Conservation (phyloP, 2,113 vertebrate species). For the Osmerus mordax region DNA sequence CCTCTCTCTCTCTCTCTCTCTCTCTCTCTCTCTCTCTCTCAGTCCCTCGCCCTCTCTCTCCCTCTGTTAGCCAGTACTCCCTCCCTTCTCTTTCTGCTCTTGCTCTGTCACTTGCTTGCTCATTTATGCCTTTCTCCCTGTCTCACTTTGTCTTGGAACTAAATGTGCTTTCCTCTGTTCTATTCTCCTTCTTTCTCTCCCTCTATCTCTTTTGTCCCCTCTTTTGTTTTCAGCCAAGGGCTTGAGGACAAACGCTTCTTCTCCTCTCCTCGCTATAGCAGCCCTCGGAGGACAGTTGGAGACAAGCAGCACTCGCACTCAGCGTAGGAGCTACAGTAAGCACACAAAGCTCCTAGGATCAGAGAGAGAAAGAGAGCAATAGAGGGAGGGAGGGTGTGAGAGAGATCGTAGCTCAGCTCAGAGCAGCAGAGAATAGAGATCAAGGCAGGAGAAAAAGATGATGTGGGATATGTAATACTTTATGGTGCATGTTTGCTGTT, state of each 20-base stretch:
- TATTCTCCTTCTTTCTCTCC: slow-evolving; percentile 14
- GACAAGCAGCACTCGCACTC: slow-evolving; percentile 49
- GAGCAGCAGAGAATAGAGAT: too few relatives aligned
- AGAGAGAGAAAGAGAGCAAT: slow-evolving; percentile 41
- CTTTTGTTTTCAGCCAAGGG: slow-evolving; percentile 10
- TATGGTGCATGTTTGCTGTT: too few relatives aligned
- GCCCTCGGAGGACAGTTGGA: slow-evolving; percentile 36
- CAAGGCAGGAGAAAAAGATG: too few relatives aligned
- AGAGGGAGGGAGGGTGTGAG: slow-evolving; percentile 13
- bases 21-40: slow-evolving; percentile 33
- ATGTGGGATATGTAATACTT: too few relatives aligned
- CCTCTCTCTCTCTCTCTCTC: slow-evolving; percentile 38
- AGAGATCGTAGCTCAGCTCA: neutral
- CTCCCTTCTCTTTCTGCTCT: neutral
- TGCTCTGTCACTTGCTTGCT: slow-evolving; percentile 40
- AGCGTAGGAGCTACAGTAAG: slow-evolving; percentile 53
- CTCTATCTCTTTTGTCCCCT: slow-evolving; percentile 28
- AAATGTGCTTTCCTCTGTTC: neutral
- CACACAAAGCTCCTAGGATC: slow-evolving; percentile 45
- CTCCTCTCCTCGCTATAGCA: slow-evolving; percentile 18
- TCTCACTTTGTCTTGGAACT: slow-evolving; percentile 16
- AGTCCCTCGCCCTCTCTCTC: slow-evolving; percentile 6
- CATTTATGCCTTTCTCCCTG: slow-evolving; percentile 30
- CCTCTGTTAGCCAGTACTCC: neutral
- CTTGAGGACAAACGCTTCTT: slow-evolving; percentile 19